Percentiles rank a stretch among this genome's conserved stretches.
Conservation (phyloP, 2,888 invertebrate species). For the Nemurella pictetii region DNA sequence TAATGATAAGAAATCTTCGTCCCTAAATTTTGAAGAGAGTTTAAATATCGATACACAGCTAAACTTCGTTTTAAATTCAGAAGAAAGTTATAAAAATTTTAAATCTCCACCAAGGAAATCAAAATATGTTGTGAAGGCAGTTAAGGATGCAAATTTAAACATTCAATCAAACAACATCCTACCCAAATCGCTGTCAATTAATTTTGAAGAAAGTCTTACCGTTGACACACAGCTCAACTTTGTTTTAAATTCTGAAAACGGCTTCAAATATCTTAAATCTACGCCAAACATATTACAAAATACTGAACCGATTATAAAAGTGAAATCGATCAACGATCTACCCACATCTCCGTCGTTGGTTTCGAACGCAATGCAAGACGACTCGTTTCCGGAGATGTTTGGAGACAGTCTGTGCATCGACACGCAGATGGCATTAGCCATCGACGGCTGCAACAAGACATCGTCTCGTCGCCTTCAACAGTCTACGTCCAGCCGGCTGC, state of each 20-base stretch:
- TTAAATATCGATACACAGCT: neutral
- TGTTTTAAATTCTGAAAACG: neutral
- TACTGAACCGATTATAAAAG: no score
- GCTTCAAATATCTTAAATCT: no score
- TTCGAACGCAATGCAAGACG: no score
- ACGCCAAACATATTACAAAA: neutral
- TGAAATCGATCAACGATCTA: no score
- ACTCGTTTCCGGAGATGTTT: constrained; percentile 51
- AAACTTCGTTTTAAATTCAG: neutral
- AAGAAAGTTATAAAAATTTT: neutral
- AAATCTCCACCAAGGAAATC: neutral
- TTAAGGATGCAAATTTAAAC: neutral
- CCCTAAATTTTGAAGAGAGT: neutral
- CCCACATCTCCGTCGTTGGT: no score
- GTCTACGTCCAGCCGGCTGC: neutral
- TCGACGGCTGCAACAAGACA: neutral
- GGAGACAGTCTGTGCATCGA: constrained; percentile 62
- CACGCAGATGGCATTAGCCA: constrained; percentile 51
- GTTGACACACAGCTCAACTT: neutral
- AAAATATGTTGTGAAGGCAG: neutral
- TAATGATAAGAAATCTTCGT: neutral
- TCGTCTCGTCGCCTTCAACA: no score
- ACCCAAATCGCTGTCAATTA: neutral
- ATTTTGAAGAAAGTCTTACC: neutral
- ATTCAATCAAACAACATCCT: neutral